Evolutionary conservation across 2,888 invertebrate genomes (phyloP).

Genomic region (Drosophila dives): DNA sequence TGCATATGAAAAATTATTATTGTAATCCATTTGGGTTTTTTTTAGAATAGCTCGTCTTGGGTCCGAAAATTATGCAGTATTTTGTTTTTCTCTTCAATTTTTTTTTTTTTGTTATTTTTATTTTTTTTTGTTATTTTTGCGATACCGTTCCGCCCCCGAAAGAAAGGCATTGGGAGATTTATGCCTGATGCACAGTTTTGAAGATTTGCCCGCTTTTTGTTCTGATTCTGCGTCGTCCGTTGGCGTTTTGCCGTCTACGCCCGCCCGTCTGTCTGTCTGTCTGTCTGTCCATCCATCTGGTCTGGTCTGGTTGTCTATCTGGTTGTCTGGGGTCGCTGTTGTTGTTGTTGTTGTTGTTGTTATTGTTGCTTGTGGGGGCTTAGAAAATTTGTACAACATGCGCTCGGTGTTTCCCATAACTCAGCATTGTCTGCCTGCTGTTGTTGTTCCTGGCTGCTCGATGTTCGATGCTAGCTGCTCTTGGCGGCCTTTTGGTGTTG

Average conservation of each 20-base stretch:
- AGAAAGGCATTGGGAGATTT: slow-evolving; percentile 78
- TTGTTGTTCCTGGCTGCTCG: slow-evolving; percentile 28
- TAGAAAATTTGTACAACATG: slow-evolving; percentile 77
- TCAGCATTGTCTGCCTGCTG: slow-evolving; percentile 63
- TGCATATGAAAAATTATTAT: slow-evolving; percentile 81
- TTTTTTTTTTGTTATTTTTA: slow-evolving; percentile 59
- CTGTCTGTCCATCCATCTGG: slow-evolving; percentile 17
- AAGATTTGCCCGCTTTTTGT: slow-evolving; percentile 66
- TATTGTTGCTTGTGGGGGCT: slow-evolving; percentile 69
- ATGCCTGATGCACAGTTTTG: slow-evolving; percentile 64
- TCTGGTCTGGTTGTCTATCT: slow-evolving; percentile 14
- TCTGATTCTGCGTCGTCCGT: slow-evolving; percentile 67
- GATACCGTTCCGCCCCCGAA: slow-evolving; percentile 62
- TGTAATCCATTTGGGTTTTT: slow-evolving; percentile 77
- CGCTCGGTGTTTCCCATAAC: slow-evolving; percentile 78
- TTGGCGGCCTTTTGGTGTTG: slow-evolving; percentile 80
- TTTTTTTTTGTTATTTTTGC: slow-evolving; percentile 34
- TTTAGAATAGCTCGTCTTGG: slow-evolving; percentile 35
- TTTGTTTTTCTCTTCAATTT: slow-evolving; percentile 75
- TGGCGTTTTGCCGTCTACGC: slow-evolving; percentile 50
- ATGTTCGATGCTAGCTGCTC: slow-evolving; percentile 24
- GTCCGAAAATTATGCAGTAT: slow-evolving; percentile 77
- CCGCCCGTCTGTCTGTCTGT: slow-evolving; percentile 28
- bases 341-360: slow-evolving; percentile 50
- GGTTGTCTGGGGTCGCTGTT: slow-evolving; percentile 16